Conservation (phyloP, 2,113 vertebrate genomes). For the Embiotoca jacksoni region DNA sequence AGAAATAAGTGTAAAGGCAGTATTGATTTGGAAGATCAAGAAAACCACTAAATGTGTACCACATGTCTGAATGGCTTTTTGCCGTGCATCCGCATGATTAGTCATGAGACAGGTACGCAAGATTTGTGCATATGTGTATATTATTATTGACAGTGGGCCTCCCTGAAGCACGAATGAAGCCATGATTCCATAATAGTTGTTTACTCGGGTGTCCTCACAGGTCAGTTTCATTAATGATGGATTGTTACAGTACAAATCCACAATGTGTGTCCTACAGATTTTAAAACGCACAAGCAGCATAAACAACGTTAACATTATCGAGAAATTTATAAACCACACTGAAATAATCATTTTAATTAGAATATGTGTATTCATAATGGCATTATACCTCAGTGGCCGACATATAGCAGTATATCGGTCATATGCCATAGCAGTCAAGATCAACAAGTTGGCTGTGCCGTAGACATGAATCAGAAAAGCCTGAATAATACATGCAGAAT, state of each 20-base stretch:
- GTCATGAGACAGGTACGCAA: conserved; percentile 62
- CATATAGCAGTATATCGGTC: conserved; percentile 81
- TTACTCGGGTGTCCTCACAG: conserved; percentile 66
- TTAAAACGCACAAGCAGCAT: conserved; percentile 29
- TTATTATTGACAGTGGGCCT: conserved; percentile 33
- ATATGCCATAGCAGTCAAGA: conserved; percentile 76
- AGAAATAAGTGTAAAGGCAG: conserved; percentile 36
- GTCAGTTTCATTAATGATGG: conserved; percentile 65
- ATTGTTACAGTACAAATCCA: conserved; percentile 78
- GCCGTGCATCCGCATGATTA: conserved; percentile 45
- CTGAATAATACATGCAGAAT: conserved; percentile 67
- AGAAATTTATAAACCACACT: conserved; percentile 60
- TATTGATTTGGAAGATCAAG: conserved; percentile 66
- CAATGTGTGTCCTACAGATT: conserved; percentile 67
- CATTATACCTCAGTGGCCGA: conserved; percentile 71
- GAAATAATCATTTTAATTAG: conserved; percentile 55
- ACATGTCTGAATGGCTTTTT: conserved; percentile 78
- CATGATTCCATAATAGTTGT: conserved; percentile 69
- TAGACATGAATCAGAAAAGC: conserved; percentile 73
- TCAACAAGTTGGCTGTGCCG: conserved; percentile 61
- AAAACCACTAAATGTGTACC: conserved; percentile 72
- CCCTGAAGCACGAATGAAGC: not conserved
- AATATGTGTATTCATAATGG: conserved; percentile 57
- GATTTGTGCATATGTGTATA: conserved; percentile 75
- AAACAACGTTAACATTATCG: not conserved